Evolutionary conservation across 1,140 invertebrate species (phyloP).

Genomic region (Brachionus asplanchnoidis): DNA sequence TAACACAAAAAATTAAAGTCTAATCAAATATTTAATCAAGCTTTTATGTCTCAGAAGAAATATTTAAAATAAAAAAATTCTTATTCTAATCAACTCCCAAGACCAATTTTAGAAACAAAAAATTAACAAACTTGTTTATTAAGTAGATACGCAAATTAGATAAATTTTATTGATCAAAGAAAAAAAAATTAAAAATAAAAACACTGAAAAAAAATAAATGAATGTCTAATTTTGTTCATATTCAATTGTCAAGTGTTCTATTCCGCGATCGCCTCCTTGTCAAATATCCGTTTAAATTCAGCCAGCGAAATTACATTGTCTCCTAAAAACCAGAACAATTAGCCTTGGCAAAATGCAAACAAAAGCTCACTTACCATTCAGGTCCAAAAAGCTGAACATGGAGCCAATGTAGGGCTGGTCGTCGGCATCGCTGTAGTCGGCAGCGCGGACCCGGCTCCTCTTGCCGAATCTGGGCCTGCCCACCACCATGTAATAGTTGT

Average conservation of each 20-base stretch:
- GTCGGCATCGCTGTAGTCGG: background rate
- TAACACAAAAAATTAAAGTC: background rate
- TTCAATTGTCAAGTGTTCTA: background rate
- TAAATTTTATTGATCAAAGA: background rate
- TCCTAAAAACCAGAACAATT: background rate
- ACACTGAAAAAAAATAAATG: background rate
- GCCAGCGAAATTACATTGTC: background rate
- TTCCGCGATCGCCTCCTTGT: background rate
- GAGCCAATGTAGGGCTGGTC: background rate
- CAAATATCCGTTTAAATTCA: slow-evolving; percentile 24
- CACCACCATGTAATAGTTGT: slow-evolving; percentile 40
- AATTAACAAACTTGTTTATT: background rate
- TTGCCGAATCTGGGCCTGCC: slow-evolving; percentile 40
- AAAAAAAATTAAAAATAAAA: background rate
- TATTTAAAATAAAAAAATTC: background rate
- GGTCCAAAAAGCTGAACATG: background rate
- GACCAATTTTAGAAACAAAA: background rate
- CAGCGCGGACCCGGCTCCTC: background rate
- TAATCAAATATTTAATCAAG: background rate
- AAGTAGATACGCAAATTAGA: slow-evolving; percentile 1
- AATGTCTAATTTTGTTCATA: slow-evolving; percentile 1
- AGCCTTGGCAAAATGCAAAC: background rate
- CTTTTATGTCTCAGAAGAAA: background rate
- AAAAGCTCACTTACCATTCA: background rate
- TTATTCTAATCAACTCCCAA: background rate